Base-by-base conservation (phyloP, 2,888 invertebrate genomes). In the Hirtodrosophila trivittata region DNA sequence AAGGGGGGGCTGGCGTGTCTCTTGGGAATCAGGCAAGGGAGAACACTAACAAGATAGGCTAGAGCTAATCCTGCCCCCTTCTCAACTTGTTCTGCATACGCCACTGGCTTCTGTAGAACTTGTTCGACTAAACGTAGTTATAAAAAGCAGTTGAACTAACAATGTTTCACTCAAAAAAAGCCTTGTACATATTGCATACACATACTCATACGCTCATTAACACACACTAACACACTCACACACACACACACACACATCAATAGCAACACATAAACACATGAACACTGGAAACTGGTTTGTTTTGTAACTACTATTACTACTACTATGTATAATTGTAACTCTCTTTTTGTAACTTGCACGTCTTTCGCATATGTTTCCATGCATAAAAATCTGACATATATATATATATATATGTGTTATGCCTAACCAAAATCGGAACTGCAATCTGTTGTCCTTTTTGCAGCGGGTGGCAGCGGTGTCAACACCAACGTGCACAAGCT, bases 401-500 rank as follows among this genome's bases (percentile, higher is more conserved):
- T 21, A 5, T 21, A 21, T 21, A 21, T 21, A 21, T 21, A 21
- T 21, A 21, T 21, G 2, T 30, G 30, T 30, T 6, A 30, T 3
- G 4, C 1, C 52, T 21, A 21, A 21, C 5, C 18, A 5, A 21
- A 21, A 2, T 21, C 3, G 18, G 18, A n/a, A n/a, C 18, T 21
- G 5, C 5, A 21, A 3, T 3, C 5, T 1, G 3, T 30, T 30
- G 5, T 30, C 16, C 28, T 51, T 50, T 7, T 51, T 65, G 47
- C 70, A 87, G 88, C 86, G 69, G 70, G 74, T 50, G 86, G 84
- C 74, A 84, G 72, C 64, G 87, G 78, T 21, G 18, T 21, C 56
- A 84, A 75, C 70, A 87, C 74, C 73, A 84, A 77, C 71, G 83
- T 88, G 51, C 90, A 89, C 82, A 89, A 87, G 70, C 81, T 89